A percentile compares a stretch with the other conserved stretches of the same genome.
phyloP scores from a whole-genome alignment of 2,113 vertebrate genomes.

The Turdus rufiventris region DNA sequence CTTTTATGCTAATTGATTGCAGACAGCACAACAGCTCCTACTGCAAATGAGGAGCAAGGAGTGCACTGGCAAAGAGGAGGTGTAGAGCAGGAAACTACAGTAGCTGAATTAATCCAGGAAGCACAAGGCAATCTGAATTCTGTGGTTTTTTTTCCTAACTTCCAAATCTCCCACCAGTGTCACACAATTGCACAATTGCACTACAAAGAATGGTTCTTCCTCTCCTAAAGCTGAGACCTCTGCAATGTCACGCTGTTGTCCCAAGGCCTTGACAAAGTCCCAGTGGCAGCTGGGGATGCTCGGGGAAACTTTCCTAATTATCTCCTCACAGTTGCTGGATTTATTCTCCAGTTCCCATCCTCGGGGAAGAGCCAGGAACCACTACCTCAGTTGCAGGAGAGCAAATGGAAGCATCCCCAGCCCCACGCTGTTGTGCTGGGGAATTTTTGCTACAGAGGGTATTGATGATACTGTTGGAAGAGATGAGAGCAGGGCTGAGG shows the following conservation, averaged over 20 bases:
- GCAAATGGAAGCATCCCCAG: background rate
- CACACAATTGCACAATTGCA: background rate
- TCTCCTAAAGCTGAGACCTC: background rate
- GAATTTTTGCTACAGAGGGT: background rate
- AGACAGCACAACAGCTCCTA: background rate
- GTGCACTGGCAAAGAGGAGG: background rate
- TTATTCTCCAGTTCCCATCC: background rate
- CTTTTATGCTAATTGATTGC: background rate
- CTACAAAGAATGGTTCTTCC: rapidly evolving
- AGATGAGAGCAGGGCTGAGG: slow-evolving; percentile 2
- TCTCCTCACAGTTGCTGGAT: background rate
- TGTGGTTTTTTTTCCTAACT: background rate
- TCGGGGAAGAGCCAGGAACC: background rate
- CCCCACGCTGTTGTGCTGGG: background rate
- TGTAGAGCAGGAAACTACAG: background rate
- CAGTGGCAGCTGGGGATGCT: background rate
- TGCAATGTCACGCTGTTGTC: background rate
- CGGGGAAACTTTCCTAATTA: background rate
- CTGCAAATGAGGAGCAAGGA: background rate
- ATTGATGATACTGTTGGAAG: background rate
- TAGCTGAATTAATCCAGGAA: background rate
- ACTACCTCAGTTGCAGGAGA: background rate
- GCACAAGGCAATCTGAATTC: background rate
- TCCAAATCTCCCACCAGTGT: background rate
- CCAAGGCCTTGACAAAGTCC: background rate